Evolutionary conservation across 2,888 invertebrate species (phyloP).

Genomic region (Leucoma salicis): DNA sequence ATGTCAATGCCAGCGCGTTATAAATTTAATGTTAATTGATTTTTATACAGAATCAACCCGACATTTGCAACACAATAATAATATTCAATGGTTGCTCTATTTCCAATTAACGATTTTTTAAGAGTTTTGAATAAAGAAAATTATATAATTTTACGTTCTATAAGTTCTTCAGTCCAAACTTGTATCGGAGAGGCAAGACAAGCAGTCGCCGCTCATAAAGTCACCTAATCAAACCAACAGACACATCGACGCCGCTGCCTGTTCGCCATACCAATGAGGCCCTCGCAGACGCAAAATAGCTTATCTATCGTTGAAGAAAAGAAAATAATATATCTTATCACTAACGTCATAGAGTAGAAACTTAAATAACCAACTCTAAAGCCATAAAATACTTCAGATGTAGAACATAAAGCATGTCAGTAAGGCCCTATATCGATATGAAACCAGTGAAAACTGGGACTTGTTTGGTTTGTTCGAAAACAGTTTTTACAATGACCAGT

Average conservation of each 20-base stretch:
- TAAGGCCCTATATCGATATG: slow-evolving; percentile 44
- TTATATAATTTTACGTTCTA: slow-evolving; percentile 11
- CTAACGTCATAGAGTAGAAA: slow-evolving; percentile 28
- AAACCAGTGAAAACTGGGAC: slow-evolving; percentile 24
- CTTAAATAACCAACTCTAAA: slow-evolving; percentile 26
- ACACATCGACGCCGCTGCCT: slow-evolving; percentile 75
- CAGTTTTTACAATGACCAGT: slow-evolving; percentile 30
- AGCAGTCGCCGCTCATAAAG: slow-evolving; percentile 64
- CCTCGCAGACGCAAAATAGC: slow-evolving; percentile 38
- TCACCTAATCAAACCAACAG: slow-evolving; percentile 75
- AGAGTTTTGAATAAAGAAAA: too few relatives aligned
- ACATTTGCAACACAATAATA: too few relatives aligned
- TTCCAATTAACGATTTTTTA: slow-evolving; percentile 2
- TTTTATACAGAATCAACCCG: too few relatives aligned
- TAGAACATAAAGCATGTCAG: slow-evolving; percentile 42
- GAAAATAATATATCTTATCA: slow-evolving; percentile 35
- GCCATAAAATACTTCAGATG: slow-evolving; percentile 55
- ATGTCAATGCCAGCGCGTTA: too few relatives aligned
- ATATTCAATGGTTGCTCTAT: neutral
- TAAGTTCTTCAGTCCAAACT: slow-evolving; percentile 20
- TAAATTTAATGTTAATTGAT: too few relatives aligned
- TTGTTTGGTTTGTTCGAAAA: slow-evolving; percentile 26
- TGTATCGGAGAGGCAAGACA: slow-evolving; percentile 40
- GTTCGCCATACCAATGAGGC: slow-evolving; percentile 64
- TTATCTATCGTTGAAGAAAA: slow-evolving; percentile 28